phyloP scores from a whole-genome alignment of 2,113 vertebrate species.

The Tringa solitaria region DNA sequence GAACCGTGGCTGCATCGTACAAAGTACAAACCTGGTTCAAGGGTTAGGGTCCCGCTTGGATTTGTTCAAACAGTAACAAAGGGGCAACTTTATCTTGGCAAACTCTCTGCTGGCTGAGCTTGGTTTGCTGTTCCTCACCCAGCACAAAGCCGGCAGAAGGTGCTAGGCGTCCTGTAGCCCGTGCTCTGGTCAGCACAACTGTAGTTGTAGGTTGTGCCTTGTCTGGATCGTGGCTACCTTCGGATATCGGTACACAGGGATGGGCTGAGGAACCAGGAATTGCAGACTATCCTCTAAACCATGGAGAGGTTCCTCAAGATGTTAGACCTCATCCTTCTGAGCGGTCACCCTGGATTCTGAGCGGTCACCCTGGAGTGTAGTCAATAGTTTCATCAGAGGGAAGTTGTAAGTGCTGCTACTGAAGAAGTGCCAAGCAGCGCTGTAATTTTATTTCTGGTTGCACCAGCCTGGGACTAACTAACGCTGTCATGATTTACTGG shows the following conservation, averaged over 20 bases:
- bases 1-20: rapidly evolving
- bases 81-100: neutral
- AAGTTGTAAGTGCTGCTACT: neutral
- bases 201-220: rapidly evolving
- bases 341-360: neutral
- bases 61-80: neutral
- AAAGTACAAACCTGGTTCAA: neutral
- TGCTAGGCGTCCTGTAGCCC: neutral
- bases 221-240: rapidly evolving
- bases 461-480: neutral
- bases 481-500: neutral
- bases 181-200: neutral
- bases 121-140: neutral
- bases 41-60: rapidly evolving
- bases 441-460: neutral
- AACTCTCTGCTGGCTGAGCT: neutral
- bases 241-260: rapidly evolving
- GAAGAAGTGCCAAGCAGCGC: neutral
- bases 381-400: neutral
- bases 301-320: neutral
- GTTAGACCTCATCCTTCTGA: neutral
- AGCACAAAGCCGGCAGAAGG: neutral
- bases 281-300: neutral
- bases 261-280: neutral
- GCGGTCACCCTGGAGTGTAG: neutral